Evolutionary conservation across 2,797 vertebrate genomes (phyloP), one percentile per base, ranked within the genome.

Genomic region (Silurus aristotelis): DNA sequence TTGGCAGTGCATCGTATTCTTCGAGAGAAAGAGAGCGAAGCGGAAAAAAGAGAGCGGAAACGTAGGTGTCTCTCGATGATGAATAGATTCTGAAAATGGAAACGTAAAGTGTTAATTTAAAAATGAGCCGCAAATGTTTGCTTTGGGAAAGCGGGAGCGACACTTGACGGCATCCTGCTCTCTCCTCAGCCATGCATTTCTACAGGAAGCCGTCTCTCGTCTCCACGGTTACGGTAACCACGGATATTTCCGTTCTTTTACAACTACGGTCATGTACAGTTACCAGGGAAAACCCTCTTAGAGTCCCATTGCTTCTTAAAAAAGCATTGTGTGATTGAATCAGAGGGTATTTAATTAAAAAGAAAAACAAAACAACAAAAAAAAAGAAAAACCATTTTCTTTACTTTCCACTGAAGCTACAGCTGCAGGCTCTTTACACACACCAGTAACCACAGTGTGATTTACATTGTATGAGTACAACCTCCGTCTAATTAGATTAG

Each of bases 101-200:
- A 94, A 91, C 87, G 90, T 92, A 68, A 93, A 94, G 93, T 92
- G 92, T 91, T 94, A 93, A 93, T 95, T 94, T 92, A 93, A 93
- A 92, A 93, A 86, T 46, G 72, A 85, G 78, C 86, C 63, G 81
- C 83, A 88, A 87, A 84, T 85, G 83, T 87, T 86, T 85, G 85
- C 64, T 87, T 84, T 61, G 46, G 19, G 58, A 87, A 84, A 83
- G 73, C 82, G 68, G 83, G 75, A 82, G 75, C 46, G 84, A 80
- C 83, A 86, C 86, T 88, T 85, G 64, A 84, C 68, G 77, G 87
- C 87, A 89, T 87, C 87, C 87, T 87, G 77, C 83, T 85, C 80
- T 83, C 80, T 83, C 71, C 85, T 85, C 83, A 82, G 52, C 84
- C 84, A 84, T 38, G 86, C 88, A 80, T 87, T 90, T 85, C 77